Base-by-base conservation (phyloP, 53 echinoderm and acorn worm species). In the Echinometra lucunter region DNA sequence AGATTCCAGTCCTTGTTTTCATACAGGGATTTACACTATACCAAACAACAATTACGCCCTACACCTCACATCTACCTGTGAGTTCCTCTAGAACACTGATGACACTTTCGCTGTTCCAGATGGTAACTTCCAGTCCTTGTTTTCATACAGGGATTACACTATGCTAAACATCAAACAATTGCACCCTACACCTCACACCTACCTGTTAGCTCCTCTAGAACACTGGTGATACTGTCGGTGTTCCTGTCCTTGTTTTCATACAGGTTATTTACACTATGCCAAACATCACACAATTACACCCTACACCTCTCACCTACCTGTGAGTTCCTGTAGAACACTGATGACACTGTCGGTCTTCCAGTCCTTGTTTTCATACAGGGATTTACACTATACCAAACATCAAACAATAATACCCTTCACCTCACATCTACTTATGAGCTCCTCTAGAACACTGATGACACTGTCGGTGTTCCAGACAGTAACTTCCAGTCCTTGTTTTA, bases 201-300 rank as follows among this genome's bases (percentile, higher is more conserved):
- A 94, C 94, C 94, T 66, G 94, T 88, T 16, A 94, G 88, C 42
- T 94, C 94, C 69, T 94, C 94, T 12, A 94, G 66, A 11, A 94
- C 94, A 66, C 94, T 94, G 49, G 88, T 94, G 45, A 94, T 70
- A 66, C 94, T 94, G 67, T 94, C 94, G 1, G 87, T 67, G 70
- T 67, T 94, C 94, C 94, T 88, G 32, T 85, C 87, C 45, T 45
- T 67, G 88, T 94, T 88, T 23, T 44, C 44, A 44, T 72, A 28
- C 45, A 94, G 66, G 44, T 88, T n/a, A 63, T 63, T 63, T 63
- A 69, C 69, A 69, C 13, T 69, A 69, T 32, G 32, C 28, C 11
- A 69, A 69, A 69, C 63, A 63, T 23, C 25, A 49, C 9, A 58
- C 58, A 58, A 34, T 58, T 58, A 58, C 58, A 58, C 58, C 25